Base-by-base conservation (phyloP, 2,797 vertebrate genomes). In the Sitta carolinensis region DNA sequence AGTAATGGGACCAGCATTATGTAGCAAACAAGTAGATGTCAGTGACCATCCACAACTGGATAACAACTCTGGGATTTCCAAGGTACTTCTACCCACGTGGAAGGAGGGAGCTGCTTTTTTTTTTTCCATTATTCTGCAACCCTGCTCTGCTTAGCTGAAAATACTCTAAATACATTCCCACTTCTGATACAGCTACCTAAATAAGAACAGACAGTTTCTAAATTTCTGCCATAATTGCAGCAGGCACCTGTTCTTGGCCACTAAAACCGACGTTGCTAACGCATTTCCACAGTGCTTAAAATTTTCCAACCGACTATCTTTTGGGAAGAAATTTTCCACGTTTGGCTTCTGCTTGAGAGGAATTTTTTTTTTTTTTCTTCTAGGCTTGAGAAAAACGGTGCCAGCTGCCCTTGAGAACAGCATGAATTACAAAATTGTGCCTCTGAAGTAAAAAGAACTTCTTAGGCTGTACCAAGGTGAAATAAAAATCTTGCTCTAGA, bases 301-400 rank as follows among this genome's bases (percentile, higher is more conserved):
- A 84, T 83, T 95, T 96, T 94, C 94, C 95, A 72, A 67, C 76
- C 70, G 77, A 68, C 79, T 87, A 88, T 88, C 90, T 94, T 69
- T 87, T 79, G 77, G 74, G 86, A 87, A 69, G 64, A 94, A 90
- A 77, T 86, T 94, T 96, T 95, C 81, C 94, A 89, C 90, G 36
- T 79, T 96, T 95, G 82, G 82, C 57, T 57, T 94, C 85, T 75
- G 61, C 74, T 85, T 47, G 70, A 84, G 62, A 90, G 55, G 10
- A 59, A 16, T 57, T 58, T 6, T 25, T 64, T 58, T 6, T 25
- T 64, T 87, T 93, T 82, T 84, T 16, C 64, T 93, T 82, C 83
- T 63, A 57, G 69, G 59, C 82, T 96, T 62, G 61, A 96, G 88
- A 76, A 89, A 94, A 96, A 88, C 0, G 8, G 52, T 90, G 89